Percentiles rank a stretch among this genome's conserved stretches.
phyloP scores from a whole-genome alignment of 1,140 invertebrate genomes.

The Periplaneta americana region DNA sequence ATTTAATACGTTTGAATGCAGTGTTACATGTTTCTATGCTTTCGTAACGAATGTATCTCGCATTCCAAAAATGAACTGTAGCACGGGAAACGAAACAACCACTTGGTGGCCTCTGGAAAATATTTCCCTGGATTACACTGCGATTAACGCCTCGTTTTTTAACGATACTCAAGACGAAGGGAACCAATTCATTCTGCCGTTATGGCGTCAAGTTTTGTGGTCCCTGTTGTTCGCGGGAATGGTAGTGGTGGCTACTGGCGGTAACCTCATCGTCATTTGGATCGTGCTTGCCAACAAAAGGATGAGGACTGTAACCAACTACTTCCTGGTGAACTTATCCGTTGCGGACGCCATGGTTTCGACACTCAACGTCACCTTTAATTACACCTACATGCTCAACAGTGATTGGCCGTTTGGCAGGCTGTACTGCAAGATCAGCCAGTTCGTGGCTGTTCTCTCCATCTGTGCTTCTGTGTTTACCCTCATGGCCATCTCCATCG shows the following conservation, averaged over 20 bases:
- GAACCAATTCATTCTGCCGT: constrained; percentile 63
- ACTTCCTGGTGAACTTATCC: constrained; percentile 91
- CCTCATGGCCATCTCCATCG: constrained; percentile 91
- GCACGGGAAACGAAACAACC: not conserved
- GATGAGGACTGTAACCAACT: constrained; percentile 94
- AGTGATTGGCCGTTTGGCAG: constrained; percentile 91
- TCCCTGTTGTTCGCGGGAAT: constrained; percentile 77
- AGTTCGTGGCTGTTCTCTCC: constrained; percentile 87
- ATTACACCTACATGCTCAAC: constrained; percentile 89
- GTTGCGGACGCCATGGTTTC: constrained; percentile 90
- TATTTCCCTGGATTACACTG: not conserved
- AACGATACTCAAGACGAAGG: constrained; percentile 20
- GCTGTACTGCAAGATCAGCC: constrained; percentile 89
- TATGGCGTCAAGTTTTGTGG: constrained; percentile 84
- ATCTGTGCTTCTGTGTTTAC: constrained; percentile 93
- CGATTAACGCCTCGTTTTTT: too few species aligned
- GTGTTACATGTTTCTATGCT: too few species aligned
- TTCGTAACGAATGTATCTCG: too few species aligned
- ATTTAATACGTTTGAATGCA: too few species aligned
- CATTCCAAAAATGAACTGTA: not conserved
- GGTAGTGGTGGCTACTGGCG: constrained; percentile 86
- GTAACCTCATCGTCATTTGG: constrained; percentile 93
- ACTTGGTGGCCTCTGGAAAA: not conserved
- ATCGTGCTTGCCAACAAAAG: constrained; percentile 85
- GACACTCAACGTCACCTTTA: constrained; percentile 88